These are phyloP conservation scores for Melinaea menophilus DNA, from an alignment of 2,888 invertebrate species.

Conservation along the genomic window DNA sequence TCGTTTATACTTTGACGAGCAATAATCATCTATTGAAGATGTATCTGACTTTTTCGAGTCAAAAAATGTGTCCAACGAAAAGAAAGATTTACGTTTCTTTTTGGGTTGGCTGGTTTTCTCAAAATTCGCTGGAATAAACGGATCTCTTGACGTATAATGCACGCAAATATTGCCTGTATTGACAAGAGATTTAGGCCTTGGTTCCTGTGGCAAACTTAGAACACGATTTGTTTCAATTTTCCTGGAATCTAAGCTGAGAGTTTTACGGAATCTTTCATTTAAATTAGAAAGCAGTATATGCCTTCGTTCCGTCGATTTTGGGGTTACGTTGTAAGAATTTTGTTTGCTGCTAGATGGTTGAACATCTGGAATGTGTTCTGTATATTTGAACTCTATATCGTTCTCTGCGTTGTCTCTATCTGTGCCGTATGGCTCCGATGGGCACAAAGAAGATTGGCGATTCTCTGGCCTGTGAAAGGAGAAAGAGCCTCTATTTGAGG, in stretches of 20 bases:
- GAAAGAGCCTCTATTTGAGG: conserved; percentile 64
- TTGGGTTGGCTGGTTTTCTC: conserved; percentile 63
- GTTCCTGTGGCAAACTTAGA: conserved; percentile 56
- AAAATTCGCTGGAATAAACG: conserved; percentile 59
- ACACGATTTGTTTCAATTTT: conserved; percentile 65
- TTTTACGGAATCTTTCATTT: conserved; percentile 71
- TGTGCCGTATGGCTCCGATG: conserved; percentile 52
- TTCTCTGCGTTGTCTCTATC: conserved; percentile 62
- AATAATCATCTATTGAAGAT: conserved; percentile 72
- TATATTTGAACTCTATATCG: conserved; percentile 72
- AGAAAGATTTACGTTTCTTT: conserved; percentile 73
- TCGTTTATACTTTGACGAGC: conserved; percentile 73
- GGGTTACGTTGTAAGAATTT: conserved; percentile 66
- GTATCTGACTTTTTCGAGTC: conserved; percentile 72
- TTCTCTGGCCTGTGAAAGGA: conserved; percentile 67
- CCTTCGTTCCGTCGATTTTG: conserved; percentile 68
- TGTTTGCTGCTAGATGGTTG: conserved; percentile 70
- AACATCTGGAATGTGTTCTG: conserved; percentile 65
- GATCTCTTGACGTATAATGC: conserved; percentile 54
- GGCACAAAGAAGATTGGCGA: conserved; percentile 51
- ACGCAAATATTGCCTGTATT: conserved; percentile 66
- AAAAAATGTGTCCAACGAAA: conserved; percentile 74
- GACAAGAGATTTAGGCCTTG: conserved; percentile 68
- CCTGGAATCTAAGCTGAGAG: conserved; percentile 70
- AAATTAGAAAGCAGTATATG: conserved; percentile 66